Evolutionary conservation across 2,888 invertebrate genomes (phyloP).

Genomic region (Papilio protenor): DNA sequence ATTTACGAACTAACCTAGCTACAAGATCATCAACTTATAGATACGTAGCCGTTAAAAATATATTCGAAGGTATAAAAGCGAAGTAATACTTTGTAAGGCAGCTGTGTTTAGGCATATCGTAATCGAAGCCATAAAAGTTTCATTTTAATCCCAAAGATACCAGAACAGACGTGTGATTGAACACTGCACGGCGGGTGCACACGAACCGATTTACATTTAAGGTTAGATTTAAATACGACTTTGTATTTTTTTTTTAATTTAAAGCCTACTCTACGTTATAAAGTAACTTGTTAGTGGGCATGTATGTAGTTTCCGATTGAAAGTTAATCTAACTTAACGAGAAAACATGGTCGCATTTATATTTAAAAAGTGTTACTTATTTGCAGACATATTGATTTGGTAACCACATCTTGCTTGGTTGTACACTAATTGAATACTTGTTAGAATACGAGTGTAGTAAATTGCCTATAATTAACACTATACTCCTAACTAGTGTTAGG

Average conservation of each 20-base stretch:
- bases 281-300: conserved; percentile 2
- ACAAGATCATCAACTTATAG: not conserved
- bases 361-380: not conserved
- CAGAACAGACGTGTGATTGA: conserved; percentile 79
- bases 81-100: conserved; percentile 41
- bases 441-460: not conserved
- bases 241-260: conserved; percentile 1
- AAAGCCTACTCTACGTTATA: not conserved
- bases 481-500: not conserved
- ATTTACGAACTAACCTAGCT: not conserved
- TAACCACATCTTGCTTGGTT: not conserved
- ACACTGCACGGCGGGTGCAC: conserved; percentile 69
- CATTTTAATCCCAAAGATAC: conserved; percentile 80
- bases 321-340: not conserved
- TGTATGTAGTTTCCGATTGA: not conserved
- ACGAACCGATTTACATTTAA: conserved; percentile 62
- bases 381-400: not conserved
- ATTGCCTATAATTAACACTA: too few species aligned
- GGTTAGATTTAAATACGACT: conserved; percentile 51
- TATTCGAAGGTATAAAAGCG: conserved; percentile 23
- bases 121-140: conserved; percentile 78
- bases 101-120: conserved; percentile 61
- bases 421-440: not conserved
- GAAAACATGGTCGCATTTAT: not conserved
- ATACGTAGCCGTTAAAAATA: conserved; percentile 17